Base-by-base conservation (phyloP, 2,797 vertebrate species). In the Argyrosomus regius region DNA sequence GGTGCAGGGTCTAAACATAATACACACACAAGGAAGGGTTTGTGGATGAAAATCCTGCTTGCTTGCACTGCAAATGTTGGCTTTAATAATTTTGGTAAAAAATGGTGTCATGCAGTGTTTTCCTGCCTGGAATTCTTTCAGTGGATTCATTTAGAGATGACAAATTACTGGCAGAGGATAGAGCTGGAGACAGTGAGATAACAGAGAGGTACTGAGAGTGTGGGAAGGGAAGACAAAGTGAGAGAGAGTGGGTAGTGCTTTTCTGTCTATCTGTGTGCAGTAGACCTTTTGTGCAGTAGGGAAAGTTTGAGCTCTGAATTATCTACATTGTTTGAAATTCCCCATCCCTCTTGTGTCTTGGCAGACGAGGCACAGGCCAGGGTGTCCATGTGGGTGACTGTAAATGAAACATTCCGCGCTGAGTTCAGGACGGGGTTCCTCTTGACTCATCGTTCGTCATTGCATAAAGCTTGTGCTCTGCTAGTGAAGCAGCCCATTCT, bases 11-110 rank as follows among this genome's bases (percentile, higher is more conserved):
- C 89, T 89, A 66, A 87, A 95, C 87, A 92, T 94, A 91, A 95
- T 88, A 88, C 83, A 93, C 83, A 92, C 95, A 97, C 92, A 96
- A 91, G 89, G 17, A 60, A 76, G 28, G 72, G 87, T 81, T 79
- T 94, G 89, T 92, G 85, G 75, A 61, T 78, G 63, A 77, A 93
- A 89, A 87, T 69, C 69, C 56, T 89, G 85, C 86, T 84, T 91
- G 88, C 88, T 91, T 92, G 82, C 84, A 86, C 75, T 87, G 87
- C 48, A 88, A 93, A 93, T 92, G 86, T 90, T 93, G 84, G 73
- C 75, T 94, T 89, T 89, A 89, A 91, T 92, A 92, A 93, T 92
- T 90, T 68, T 0, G 6, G 31, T 78, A 76, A 84, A 86, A 39
- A 87, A 83, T 49, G 45, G 56, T 79, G 83, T 90, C 88, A 78